Evolutionary conservation across 1,140 invertebrate genomes (phyloP).

Genomic region (Centruroides sculpturatus): DNA sequence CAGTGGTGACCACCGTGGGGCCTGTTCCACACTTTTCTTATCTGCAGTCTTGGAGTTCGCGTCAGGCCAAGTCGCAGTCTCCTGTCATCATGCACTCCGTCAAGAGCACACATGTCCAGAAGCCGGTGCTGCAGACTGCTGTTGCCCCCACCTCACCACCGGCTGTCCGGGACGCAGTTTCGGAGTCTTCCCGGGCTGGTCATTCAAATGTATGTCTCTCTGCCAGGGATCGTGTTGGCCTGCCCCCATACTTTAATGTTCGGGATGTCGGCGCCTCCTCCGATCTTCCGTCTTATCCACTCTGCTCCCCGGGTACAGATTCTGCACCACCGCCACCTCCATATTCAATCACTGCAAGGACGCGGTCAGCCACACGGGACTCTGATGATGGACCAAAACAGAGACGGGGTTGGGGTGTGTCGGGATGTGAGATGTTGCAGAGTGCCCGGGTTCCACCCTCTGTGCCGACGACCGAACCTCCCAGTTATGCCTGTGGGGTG

Average conservation of each 20-base stretch:
- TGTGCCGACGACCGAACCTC: slow-evolving; percentile 71
- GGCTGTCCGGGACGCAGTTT: not conserved
- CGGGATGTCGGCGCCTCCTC: slow-evolving; percentile 55
- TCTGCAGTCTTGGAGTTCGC: slow-evolving; percentile 21
- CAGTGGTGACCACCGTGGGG: not conserved
- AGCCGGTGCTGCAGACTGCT: slow-evolving; percentile 80
- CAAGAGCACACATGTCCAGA: slow-evolving; percentile 69
- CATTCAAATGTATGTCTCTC: too few species aligned
- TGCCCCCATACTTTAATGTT: too few species aligned
- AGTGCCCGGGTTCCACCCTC: slow-evolving; percentile 1
- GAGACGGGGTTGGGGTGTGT: too few species aligned
- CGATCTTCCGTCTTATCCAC: slow-evolving; percentile 38
- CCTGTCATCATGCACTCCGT: slow-evolving; percentile 93
- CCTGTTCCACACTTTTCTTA: too few species aligned
- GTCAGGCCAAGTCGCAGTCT: slow-evolving; percentile 43
- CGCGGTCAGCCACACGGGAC: too few species aligned
- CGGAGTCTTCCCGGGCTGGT: too few species aligned
- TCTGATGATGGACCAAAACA: too few species aligned
- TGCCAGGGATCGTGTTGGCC: too few species aligned
- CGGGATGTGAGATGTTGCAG: not conserved
- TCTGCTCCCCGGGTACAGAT: not conserved
- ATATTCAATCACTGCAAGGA: not conserved
- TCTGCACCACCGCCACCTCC: not conserved
- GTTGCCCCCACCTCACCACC: slow-evolving; percentile 62
- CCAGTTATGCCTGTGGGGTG: slow-evolving; percentile 81